These are phyloP conservation scores for Anhinga anhinga DNA, from an alignment of 2,113 vertebrate genomes.

Conservation along the genomic window DNA sequence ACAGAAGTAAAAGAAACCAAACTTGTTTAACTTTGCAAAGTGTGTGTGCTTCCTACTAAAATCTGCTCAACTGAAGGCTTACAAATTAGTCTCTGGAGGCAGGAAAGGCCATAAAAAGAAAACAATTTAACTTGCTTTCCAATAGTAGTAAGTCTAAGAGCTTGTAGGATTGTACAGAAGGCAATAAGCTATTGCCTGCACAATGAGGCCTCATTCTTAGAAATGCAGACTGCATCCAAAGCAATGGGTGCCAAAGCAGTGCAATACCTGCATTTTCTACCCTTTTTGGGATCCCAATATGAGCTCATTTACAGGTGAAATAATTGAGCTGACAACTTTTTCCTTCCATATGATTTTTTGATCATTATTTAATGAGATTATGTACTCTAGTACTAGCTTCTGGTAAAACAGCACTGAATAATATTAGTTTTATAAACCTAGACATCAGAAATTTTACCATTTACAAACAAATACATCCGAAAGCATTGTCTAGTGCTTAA, in stretches of 20 bases:
- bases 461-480: background rate
- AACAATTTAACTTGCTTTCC: background rate
- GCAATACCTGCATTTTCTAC: background rate
- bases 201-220: background rate
- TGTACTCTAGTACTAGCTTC: background rate
- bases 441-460: background rate
- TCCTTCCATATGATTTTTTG: background rate
- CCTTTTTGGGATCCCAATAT: background rate
- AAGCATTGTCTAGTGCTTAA: background rate
- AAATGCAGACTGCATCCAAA: background rate
- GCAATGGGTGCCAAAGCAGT: background rate
- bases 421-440: background rate
- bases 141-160: background rate
- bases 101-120: slow-evolving; percentile 13
- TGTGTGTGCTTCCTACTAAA: background rate
- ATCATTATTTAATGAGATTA: background rate
- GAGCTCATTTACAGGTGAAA: background rate
- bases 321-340: background rate
- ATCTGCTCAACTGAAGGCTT: background rate
- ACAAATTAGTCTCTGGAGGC: background rate
- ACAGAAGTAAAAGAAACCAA: background rate
- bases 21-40: background rate
- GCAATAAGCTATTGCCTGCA: background rate
- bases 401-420: background rate
- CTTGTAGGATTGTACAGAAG: background rate